These are phyloP conservation scores for Antigone vipio DNA, from an alignment of 2,113 vertebrate species.

Conservation along the genomic window DNA sequence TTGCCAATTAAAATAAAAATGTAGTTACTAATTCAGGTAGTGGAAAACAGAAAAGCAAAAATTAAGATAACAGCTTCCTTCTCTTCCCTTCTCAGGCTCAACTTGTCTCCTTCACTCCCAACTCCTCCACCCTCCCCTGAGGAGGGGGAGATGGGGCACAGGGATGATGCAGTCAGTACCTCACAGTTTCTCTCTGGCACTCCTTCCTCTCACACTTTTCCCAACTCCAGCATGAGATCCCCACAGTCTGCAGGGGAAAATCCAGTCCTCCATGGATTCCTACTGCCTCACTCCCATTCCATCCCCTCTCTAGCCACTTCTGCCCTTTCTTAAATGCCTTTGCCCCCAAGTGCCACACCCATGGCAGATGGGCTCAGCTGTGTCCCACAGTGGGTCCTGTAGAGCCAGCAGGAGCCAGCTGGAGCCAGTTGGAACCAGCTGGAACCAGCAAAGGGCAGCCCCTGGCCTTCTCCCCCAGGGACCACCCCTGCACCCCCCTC, in stretches of 20 bases:
- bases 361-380: not conserved
- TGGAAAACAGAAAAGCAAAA: not conserved
- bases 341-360: not conserved
- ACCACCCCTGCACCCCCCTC: not conserved
- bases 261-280: not conserved
- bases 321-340: not conserved
- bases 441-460: not conserved
- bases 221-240: fast-evolving
- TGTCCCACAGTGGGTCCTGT: not conserved
- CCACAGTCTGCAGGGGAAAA: not conserved
- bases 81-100: not conserved
- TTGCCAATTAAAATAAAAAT: not conserved
- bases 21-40: not conserved
- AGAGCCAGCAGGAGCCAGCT: not conserved
- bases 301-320: not conserved
- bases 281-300: not conserved
- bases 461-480: not conserved
- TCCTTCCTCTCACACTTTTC: not conserved
- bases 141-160: not conserved
- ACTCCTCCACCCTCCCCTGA: not conserved
- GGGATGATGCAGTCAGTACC: not conserved
- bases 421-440: not conserved
- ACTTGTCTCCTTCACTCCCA: not conserved
- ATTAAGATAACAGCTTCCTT: not conserved
- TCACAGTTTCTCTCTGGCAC: not conserved